phyloP scores from a whole-genome alignment of 2,797 vertebrate genomes.

The Ptychadena robeensis region DNA sequence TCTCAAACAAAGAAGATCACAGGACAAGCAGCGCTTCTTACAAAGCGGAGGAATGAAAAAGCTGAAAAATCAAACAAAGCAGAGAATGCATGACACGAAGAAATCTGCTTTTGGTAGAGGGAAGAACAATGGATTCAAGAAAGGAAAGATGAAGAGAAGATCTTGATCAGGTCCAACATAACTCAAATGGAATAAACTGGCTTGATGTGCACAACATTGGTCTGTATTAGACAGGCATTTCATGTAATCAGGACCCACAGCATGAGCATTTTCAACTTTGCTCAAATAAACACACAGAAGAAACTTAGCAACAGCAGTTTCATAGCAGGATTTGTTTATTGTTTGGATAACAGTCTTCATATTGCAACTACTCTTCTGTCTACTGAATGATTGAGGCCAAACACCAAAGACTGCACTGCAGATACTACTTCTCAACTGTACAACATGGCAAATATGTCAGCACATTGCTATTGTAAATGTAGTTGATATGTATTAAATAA shows the following conservation, averaged over 20 bases:
- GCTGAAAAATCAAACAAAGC: conserved; percentile 75
- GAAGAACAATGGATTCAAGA: conserved; percentile 70
- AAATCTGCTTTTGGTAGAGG: conserved; percentile 87
- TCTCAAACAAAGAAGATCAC: conserved; percentile 84
- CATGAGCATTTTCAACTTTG: background rate
- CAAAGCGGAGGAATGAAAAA: conserved; percentile 87
- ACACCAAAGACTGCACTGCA: background rate
- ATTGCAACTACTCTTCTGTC: too few relatives aligned
- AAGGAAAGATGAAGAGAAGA: conserved; percentile 84
- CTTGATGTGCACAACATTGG: background rate
- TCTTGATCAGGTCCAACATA: conserved; percentile 69
- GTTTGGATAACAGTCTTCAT: background rate
- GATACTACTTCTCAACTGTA: background rate
- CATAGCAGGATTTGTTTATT: background rate
- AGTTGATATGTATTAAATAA: conserved; percentile 29
- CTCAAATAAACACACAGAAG: background rate
- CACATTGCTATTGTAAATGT: conserved; percentile 3
- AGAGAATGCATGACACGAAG: conserved; percentile 79
- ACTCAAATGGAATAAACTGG: background rate
- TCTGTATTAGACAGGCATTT: background rate
- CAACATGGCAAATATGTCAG: background rate
- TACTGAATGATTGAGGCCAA: background rate
- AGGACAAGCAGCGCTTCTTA: conserved; percentile 86
- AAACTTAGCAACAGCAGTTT: background rate
- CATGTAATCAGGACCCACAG: background rate